Base-by-base conservation (phyloP, 1,140 invertebrate genomes). In the Ephestia elutella region DNA sequence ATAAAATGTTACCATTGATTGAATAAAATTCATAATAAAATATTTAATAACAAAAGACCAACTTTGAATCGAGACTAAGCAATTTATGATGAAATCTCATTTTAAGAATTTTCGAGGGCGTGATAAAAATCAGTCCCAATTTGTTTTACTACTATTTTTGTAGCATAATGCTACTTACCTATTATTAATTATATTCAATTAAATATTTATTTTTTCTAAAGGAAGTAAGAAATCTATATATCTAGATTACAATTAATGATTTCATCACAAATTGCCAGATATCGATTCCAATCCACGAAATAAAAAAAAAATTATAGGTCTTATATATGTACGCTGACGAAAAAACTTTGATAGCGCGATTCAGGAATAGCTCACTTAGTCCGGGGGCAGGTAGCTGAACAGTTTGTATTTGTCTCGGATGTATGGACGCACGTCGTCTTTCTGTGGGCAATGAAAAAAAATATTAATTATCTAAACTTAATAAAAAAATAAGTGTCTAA, bases 381-480 rank as follows among this genome's bases (percentile, higher is more conserved):
- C 95, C 5, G 96, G 95, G 17, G 96, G 95, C 70, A 98, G 87
- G 82, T 96, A 95, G 72, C 94, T 95, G 90, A 96, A 96, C 2
- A 97, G 90, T 75, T 95, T 94, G 89, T 95, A 98, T 74, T 95
- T 95, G 69, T 97, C 94, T 49, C 95, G 90, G 71, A 98, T 97
- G 82, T 95, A 94, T 20, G 96, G 96, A 70, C 96, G 90, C 0
- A 98, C 96, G 86, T 98, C 96, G 89, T 96, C 94, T 85, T 96
- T 95, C 95, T 97, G 89, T 44, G 9, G 30, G 30, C 5, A 20
- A 50, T 19, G 30, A 35, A 15, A 7, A 32, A 49, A 48, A 7
- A 3, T n/a, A n/a, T n/a, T n/a, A n/a, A n/a, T n/a, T n/a, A n/a
- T n/a, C n/a, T n/a, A n/a, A n/a, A n/a, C n/a, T n/a, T n/a, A n/a